Evolutionary conservation across 2,888 invertebrate species (phyloP), one percentile per base, ranked within the genome.

Genomic region (Hesperia comma): DNA sequence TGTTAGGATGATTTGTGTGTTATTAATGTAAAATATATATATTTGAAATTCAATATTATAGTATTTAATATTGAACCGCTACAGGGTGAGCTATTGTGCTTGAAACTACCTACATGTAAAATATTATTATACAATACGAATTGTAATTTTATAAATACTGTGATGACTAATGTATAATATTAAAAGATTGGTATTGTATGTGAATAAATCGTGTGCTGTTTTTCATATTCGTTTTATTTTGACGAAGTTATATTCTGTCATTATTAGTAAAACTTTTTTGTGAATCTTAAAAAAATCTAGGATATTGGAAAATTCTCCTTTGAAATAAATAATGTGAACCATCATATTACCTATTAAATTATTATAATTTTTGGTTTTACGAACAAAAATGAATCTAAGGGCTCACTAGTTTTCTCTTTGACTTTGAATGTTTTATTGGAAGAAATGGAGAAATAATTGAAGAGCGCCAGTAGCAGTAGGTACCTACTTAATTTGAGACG

Each of bases 121-220:
- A 33, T 33, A 33, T 8, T 55, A 70, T 46, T 56, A 49, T 56
- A 56, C 32, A 49, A 56, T 63, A 40, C 60, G 8, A 46, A 32
- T 54, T 33, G 7, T 62, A 66, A 26, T 43, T 17, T 61, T 70
- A 49, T 61, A 51, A 67, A 63, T 54, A 49, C 69, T 72, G 70
- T 71, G 68, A 71, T 71, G 63, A 64, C 49, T 14, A 55, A 63
- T 26, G 49, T 61, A 57, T 70, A 21, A 64, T 58, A 4, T 54
- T 15, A 54, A 54, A 43, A 56, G 63, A 66, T 49, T 15, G 46
- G 51, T 61, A 64, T 60, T 64, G 43, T 64, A 67, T 69, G 72
- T 72, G 70, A 74, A 72, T 85, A 81, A 81, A 76, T 73, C 75
- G 75, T 77, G 78, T 80, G 75, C 79, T 84, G 78, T 85, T 84